phyloP scores from a whole-genome alignment of 2,797 vertebrate genomes.

The Fratercula arctica region DNA sequence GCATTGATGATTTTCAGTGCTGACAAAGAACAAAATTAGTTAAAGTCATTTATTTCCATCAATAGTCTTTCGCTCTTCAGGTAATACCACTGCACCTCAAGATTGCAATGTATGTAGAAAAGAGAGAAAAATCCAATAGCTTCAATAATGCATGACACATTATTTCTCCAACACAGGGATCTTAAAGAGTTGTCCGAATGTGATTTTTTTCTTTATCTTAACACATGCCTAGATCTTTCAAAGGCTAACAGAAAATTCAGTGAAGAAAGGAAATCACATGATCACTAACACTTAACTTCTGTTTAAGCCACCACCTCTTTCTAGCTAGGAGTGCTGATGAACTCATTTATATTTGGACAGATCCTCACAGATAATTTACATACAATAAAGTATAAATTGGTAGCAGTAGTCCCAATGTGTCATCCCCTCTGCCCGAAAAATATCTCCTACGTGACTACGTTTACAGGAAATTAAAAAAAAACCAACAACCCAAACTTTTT shows the following conservation, averaged over 20 bases:
- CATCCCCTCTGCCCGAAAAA: too few relatives aligned
- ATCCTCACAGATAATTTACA: background rate
- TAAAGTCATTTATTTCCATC: background rate
- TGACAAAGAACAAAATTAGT: background rate
- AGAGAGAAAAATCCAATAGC: background rate
- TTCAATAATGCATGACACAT: background rate
- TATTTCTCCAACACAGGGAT: background rate
- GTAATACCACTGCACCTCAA: background rate
- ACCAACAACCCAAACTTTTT: background rate
- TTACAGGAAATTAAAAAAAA: background rate
- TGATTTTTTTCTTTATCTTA: background rate
- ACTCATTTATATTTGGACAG: background rate
- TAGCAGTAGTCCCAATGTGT: background rate
- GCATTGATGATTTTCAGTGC: background rate
- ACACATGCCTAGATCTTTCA: background rate
- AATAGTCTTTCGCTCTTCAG: background rate
- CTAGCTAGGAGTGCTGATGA: background rate
- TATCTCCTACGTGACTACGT: background rate
- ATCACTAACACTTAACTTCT: background rate
- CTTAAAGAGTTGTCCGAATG: background rate
- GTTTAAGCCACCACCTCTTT: background rate
- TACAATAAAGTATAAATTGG: background rate
- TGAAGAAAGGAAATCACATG: background rate
- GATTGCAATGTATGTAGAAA: background rate
- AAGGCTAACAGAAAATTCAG: background rate